Conservation (phyloP, 2,888 invertebrate species). For the Synanthedon myopaeformis region DNA sequence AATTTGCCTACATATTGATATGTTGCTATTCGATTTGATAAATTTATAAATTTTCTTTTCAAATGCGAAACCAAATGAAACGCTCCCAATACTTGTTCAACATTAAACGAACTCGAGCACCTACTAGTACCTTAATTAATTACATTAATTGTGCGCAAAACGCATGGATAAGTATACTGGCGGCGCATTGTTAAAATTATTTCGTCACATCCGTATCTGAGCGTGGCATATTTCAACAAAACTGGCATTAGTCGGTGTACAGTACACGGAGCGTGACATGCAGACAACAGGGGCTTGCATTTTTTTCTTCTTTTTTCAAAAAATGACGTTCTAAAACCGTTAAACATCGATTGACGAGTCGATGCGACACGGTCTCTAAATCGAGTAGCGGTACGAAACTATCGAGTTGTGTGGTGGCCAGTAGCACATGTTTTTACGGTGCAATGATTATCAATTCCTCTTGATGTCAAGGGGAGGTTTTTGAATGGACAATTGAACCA, state of each 20-base stretch:
- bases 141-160: too few species aligned
- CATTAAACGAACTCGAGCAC: too few species aligned
- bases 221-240: slow-evolving; percentile 15
- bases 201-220: slow-evolving; percentile 29
- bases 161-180: slow-evolving; percentile 9
- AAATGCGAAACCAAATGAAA: too few species aligned
- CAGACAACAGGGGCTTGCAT: neutral
- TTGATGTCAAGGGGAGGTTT: slow-evolving; percentile 23
- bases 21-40: too few species aligned
- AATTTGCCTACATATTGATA: too few species aligned
- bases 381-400: slow-evolving; percentile 1
- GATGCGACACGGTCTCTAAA: slow-evolving; percentile 1
- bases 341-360: slow-evolving; percentile 1
- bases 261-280: slow-evolving; percentile 11
- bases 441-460: slow-evolving; percentile 13
- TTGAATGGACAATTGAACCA: slow-evolving; percentile 21
- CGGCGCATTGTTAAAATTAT: slow-evolving; percentile 12
- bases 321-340: slow-evolving; percentile 1
- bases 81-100: too few species aligned
- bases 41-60: too few species aligned
- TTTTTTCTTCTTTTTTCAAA: slow-evolving; percentile 1
- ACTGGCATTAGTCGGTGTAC: slow-evolving; percentile 8
- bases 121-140: too few species aligned
- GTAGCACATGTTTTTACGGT: slow-evolving; percentile 24
- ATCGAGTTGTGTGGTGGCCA: slow-evolving; percentile 11